Base-by-base conservation (phyloP, 1,140 invertebrate species). In the Carposina sasakii region DNA sequence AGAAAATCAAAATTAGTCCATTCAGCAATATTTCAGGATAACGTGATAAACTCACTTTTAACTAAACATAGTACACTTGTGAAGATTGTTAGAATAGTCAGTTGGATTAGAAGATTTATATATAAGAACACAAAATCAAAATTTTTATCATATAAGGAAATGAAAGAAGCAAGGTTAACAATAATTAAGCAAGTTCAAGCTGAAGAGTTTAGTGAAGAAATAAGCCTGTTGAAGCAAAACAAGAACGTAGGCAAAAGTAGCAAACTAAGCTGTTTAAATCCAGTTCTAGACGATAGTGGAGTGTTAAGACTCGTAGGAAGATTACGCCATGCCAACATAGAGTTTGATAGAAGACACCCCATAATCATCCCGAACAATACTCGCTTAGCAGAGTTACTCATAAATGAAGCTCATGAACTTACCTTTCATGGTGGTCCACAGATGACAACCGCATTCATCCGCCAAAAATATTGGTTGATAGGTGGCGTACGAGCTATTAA, bases 271-370 rank as follows among this genome's bases (percentile, higher is more conserved):
- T 33, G 9, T n/a, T 13, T 33, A 4, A 33, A 8, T 13, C 31
- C 21, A 4, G 23, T 42, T 39, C 36, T 39, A 17, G 36, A 39
- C 19, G 36, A 39, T 19, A 17, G 20, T 10, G 31, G 31, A 10
- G 31, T 33, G 5, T 33, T 33, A 13, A 33, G 31, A 33, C 9
- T 33, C 4, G 31, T 8, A 8, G 31, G 31, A 33, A 8, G 31
- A 8, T 15, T 33, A 15, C 9, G 15, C 4, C 31, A 33, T 33
- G 31, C 31, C 9, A 13, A 33, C 31, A 10, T 33, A 20, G 20
- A 66, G 26, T 57, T 63, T 6, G 69, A 73, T 2, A 36, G 6
- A 3, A 47, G 44, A 19, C 37, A 48, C 31, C 52, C 52, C 6
- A 43, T 54, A 10, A 54, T 54, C 16, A 8, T 54, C 12, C 3